phyloP scores from a whole-genome alignment of 1,140 invertebrate species.

The Habropoda laboriosa region DNA sequence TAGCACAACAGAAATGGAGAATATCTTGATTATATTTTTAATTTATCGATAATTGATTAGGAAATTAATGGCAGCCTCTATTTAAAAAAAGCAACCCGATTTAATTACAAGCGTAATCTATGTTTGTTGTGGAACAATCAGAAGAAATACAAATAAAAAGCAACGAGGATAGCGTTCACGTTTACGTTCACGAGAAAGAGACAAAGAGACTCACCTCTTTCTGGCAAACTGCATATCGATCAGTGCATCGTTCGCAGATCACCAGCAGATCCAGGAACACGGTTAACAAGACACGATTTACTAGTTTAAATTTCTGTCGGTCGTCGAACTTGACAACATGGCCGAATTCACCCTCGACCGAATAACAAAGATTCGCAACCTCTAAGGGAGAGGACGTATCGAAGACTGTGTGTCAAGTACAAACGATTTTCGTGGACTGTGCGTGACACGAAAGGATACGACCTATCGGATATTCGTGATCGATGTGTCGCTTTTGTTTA shows the following conservation, averaged over 20 bases:
- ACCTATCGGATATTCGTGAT: neutral
- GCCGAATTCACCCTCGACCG: constrained; percentile 54
- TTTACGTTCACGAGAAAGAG: constrained; percentile 31
- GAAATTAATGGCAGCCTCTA: neutral
- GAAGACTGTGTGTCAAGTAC: constrained; percentile 32
- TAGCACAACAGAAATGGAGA: neutral
- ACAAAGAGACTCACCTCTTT: constrained; percentile 54
- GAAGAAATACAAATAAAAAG: neutral
- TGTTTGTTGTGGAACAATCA: neutral
- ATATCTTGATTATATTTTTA: neutral
- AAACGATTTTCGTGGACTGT: neutral
- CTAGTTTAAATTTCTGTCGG: neutral
- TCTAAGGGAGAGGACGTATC: constrained; percentile 15
- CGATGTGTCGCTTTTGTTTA: constrained; percentile 30
- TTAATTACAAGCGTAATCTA: neutral
- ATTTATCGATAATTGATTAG: neutral
- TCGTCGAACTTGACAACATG: constrained; percentile 58
- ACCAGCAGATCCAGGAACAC: neutral
- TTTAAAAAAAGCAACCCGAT: neutral
- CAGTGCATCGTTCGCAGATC: constrained; percentile 45
- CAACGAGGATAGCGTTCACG: neutral
- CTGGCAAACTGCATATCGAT: constrained; percentile 48
- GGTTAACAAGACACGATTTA: neutral
- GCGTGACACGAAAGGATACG: neutral
- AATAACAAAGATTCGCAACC: constrained; percentile 34